Base-by-base conservation (phyloP, 1,140 invertebrate genomes). In the Platyscapa corneri region DNA sequence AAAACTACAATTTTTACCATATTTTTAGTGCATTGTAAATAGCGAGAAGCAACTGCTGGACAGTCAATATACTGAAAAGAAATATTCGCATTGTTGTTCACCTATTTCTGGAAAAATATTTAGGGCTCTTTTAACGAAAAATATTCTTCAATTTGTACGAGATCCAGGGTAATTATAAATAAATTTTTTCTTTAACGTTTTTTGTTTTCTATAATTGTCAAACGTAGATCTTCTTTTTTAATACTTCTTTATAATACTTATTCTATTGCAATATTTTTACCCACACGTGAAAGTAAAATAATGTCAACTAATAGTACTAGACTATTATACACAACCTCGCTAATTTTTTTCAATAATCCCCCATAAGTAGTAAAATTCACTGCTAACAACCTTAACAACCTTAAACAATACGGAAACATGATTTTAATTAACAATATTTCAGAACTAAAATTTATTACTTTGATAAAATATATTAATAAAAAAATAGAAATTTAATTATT, bases 121-220 rank as follows among this genome's bases (percentile, higher is more conserved):
- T 75, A 93, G 93, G 78, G 95, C 95, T 10, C 90, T 95, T 0
- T 92, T 95, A 89, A 94, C 94, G 16, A 96, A 96, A 89, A 96
- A 96, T 87, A 89, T 94, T 80, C 92, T 95, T 32, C 95, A 96
- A 90, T 95, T 96, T 67, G 88, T 95, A 0, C 93, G 96, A 84
- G 95, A 96, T 93, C 95, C 95, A 18, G 95, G 95, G 96, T 96
- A 94, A 94, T n/a, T n/a, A n/a, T 65, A 82, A 82, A 56, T 32
- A 46, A 56, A 32, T 18, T 77, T 70, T 32, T 39, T 85, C 53
- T 80, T 46, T 34, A 46, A 18, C 32, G 30, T 56, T 53, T 5
- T 77, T 56, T 77, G 6, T 27, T 27, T 42, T 2, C 27, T 60
- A 60, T 27, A 60, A 6, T 60, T 23, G 23, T 60, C 14, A 27